Conservation (phyloP, 1,140 invertebrate genomes). For the Globodera ellingtonae region DNA sequence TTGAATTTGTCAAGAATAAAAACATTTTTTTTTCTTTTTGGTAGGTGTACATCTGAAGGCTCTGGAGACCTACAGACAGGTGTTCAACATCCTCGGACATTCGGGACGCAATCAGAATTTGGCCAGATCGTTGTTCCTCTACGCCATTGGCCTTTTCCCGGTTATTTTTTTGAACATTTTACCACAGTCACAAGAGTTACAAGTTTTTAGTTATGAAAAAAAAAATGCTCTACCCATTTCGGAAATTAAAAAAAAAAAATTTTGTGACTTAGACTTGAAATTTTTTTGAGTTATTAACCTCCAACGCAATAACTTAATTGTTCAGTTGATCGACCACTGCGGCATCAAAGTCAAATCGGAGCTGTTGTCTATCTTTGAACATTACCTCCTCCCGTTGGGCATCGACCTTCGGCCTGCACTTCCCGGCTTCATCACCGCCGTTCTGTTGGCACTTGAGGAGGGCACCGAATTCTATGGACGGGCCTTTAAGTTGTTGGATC, state of each 20-base stretch:
- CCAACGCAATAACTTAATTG: neutral
- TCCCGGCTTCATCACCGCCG: slow-evolving; percentile 82
- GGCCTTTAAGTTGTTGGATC: slow-evolving; percentile 78
- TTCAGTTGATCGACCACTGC: slow-evolving; percentile 77
- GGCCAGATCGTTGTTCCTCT: slow-evolving; percentile 73
- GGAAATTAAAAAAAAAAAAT: too few species aligned
- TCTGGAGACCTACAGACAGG: slow-evolving; percentile 87
- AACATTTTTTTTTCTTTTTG: slow-evolving; percentile 10
- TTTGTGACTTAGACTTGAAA: too few species aligned
- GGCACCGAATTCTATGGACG: slow-evolving; percentile 86
- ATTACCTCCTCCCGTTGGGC: slow-evolving; percentile 83
- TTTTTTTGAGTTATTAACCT: too few species aligned
- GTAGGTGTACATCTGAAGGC: slow-evolving; percentile 84
- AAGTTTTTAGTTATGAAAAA: too few species aligned
- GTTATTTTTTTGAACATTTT: slow-evolving; percentile 23
- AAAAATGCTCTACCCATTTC: too few species aligned
- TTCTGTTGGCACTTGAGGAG: slow-evolving; percentile 84
- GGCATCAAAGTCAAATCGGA: slow-evolving; percentile 81
- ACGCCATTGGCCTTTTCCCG: slow-evolving; percentile 78
- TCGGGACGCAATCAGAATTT: slow-evolving; percentile 73
- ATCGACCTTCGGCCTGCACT: slow-evolving; percentile 79
- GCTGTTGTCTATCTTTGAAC: slow-evolving; percentile 85
- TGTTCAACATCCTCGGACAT: slow-evolving; percentile 83
- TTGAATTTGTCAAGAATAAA: neutral
- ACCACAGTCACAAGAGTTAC: too few species aligned